phyloP scores from a whole-genome alignment of 2,888 invertebrate genomes.

The Standfussiana lucernea region DNA sequence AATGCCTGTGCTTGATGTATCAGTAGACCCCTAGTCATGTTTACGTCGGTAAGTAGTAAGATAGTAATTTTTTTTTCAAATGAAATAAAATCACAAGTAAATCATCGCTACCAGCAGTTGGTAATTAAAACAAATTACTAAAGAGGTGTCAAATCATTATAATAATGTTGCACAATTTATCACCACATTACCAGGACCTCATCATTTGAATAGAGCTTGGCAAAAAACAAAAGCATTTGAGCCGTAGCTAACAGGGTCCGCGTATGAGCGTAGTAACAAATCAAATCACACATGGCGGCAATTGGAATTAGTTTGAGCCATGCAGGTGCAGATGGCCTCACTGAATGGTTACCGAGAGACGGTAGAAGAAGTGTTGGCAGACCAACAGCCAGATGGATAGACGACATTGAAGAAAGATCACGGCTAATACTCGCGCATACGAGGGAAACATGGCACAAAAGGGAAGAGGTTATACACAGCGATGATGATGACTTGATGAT shows the following conservation, averaged over 20 bases:
- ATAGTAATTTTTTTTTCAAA: background rate
- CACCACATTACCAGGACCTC: conserved; percentile 26
- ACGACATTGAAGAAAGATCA: background rate
- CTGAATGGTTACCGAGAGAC: background rate
- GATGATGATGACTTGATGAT: too few species aligned
- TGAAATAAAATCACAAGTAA: conserved; percentile 3
- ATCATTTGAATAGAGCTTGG: conserved; percentile 49
- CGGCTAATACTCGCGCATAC: background rate
- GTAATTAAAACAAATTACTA: conserved; percentile 15
- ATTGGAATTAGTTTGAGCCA: conserved; percentile 45
- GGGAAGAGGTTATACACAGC: background rate
- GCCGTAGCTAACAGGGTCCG: conserved; percentile 70
- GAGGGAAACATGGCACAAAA: background rate
- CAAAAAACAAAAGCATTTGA: conserved; percentile 68
- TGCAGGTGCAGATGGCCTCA: background rate
- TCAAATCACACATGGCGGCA: conserved; percentile 68
- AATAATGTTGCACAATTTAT: conserved; percentile 18
- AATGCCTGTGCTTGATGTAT: background rate
- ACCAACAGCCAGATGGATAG: background rate
- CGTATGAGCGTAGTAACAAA: conserved; percentile 58
- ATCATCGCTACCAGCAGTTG: background rate
- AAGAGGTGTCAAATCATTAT: conserved; percentile 13
- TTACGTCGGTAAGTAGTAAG: background rate
- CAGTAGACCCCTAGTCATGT: background rate
- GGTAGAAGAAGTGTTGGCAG: background rate